A percentile compares a stretch with the other conserved stretches of the same genome.
phyloP scores from a whole-genome alignment of 2,113 vertebrate genomes.

The Pseudorasbora parva region DNA sequence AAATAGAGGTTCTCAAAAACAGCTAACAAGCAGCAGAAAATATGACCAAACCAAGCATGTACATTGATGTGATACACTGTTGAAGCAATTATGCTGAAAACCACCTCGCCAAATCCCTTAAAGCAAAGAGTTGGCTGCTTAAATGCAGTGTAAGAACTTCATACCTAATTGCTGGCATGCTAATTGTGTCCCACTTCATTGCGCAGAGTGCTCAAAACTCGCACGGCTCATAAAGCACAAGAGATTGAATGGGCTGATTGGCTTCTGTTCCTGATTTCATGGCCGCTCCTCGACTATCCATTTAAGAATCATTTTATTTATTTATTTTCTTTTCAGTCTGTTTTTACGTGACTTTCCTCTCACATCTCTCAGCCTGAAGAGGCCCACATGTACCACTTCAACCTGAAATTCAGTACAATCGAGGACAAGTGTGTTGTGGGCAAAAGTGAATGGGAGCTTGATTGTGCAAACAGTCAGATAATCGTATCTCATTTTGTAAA shows the following conservation, averaged over 20 bases:
- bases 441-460: conserved; percentile 1
- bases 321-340: conserved; percentile 3
- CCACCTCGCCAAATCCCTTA: conserved; percentile 20
- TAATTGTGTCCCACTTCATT: conserved; percentile 41
- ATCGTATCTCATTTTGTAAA: conserved; percentile 18
- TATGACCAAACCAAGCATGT: not conserved
- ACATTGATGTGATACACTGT: not conserved
- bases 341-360: conserved; percentile 22
- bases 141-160: conserved; percentile 25
- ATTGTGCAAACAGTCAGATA: conserved; percentile 6
- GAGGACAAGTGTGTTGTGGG: not conserved
- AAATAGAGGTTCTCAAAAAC: not conserved
- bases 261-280: conserved; percentile 30
- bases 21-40: conserved; percentile 17
- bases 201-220: conserved; percentile 37
- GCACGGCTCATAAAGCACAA: conserved; percentile 45
- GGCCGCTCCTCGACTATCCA: conserved; percentile 9
- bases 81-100: conserved; percentile 9
- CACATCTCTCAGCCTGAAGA: not conserved
- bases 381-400: not conserved
- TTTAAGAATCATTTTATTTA: conserved; percentile 33
- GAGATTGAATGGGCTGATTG: conserved; percentile 54
- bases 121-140: conserved; percentile 25
- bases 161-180: conserved; percentile 48
- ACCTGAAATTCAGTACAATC: not conserved